These are phyloP conservation scores for Limosa lapponica DNA, from an alignment of 2,797 vertebrate species.

Conservation along the genomic window DNA sequence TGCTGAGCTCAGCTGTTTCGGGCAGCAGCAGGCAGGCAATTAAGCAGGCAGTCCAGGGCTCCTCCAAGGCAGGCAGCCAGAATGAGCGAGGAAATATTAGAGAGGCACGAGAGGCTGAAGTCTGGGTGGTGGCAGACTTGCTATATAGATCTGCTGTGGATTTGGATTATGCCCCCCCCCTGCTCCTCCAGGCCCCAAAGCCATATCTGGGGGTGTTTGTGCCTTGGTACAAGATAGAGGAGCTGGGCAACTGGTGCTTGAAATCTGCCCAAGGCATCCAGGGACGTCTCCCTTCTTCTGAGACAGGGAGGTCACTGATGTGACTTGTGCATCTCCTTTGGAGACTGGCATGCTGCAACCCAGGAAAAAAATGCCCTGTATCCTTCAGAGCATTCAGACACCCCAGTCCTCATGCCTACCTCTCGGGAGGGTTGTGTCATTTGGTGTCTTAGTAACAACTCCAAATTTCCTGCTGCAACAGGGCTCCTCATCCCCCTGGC, in stretches of 20 bases:
- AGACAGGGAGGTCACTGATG: fast-evolving
- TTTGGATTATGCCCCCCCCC: not conserved
- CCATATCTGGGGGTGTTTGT: not conserved
- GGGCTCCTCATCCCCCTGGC: not conserved
- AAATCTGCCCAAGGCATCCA: not conserved
- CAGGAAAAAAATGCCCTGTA: not conserved
- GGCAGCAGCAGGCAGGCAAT: not conserved
- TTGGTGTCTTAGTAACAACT: not conserved
- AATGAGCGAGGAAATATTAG: not conserved
- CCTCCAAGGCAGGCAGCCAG: not conserved
- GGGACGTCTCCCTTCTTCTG: not conserved
- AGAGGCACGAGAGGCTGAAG: not conserved
- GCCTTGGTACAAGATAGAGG: not conserved
- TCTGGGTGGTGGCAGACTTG: not conserved
- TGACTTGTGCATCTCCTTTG: not conserved
- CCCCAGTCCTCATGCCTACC: not conserved
- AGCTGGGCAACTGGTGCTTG: not conserved
- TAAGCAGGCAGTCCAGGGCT: not conserved
- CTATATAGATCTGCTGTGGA: not conserved
- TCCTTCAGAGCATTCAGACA: not conserved
- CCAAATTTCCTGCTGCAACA: not conserved
- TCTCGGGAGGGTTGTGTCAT: not conserved
- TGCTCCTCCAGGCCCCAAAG: not conserved
- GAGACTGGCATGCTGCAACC: not conserved
- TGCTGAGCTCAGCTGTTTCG: not conserved